These are phyloP conservation scores for Nettapus auritus DNA, from an alignment of 2,113 vertebrate species.

Conservation along the genomic window DNA sequence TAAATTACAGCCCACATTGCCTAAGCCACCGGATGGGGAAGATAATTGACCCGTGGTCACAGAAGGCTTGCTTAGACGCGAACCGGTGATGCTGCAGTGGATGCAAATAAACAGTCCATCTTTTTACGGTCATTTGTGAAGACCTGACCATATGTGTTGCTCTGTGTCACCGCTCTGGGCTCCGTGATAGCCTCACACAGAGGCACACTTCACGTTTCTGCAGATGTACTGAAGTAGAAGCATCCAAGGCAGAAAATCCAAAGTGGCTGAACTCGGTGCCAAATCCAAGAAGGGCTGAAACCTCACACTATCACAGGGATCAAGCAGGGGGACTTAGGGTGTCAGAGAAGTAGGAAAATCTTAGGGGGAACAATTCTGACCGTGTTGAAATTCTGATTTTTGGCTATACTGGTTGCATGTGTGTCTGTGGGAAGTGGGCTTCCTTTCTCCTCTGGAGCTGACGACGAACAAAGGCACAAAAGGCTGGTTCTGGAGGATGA, in stretches of 20 bases:
- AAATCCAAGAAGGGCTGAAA: background rate
- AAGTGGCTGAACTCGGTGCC: background rate
- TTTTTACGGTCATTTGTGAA: background rate
- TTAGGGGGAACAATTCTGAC: background rate
- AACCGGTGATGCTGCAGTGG: background rate
- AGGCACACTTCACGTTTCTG: background rate
- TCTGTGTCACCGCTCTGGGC: background rate
- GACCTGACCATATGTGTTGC: background rate
- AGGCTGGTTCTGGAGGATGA: slow-evolving; percentile 17
- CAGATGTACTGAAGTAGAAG: background rate
- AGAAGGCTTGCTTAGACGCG: background rate
- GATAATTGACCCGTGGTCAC: slow-evolving; percentile 6
- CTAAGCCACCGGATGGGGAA: background rate
- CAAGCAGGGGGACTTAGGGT: background rate
- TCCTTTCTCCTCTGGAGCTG: background rate
- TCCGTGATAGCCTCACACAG: accelerated
- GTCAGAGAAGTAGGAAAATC: background rate
- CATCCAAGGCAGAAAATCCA: background rate
- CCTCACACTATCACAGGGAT: background rate
- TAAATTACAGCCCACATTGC: background rate
- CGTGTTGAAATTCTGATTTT: background rate
- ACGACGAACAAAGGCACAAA: background rate
- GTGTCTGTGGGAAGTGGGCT: background rate
- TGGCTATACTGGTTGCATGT: accelerated
- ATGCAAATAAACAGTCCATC: background rate